Percentiles rank a stretch among this genome's conserved stretches.
These are phyloP conservation scores for Malurus elegans DNA, from an alignment of 2,113 vertebrate genomes.

Conservation along the genomic window DNA sequence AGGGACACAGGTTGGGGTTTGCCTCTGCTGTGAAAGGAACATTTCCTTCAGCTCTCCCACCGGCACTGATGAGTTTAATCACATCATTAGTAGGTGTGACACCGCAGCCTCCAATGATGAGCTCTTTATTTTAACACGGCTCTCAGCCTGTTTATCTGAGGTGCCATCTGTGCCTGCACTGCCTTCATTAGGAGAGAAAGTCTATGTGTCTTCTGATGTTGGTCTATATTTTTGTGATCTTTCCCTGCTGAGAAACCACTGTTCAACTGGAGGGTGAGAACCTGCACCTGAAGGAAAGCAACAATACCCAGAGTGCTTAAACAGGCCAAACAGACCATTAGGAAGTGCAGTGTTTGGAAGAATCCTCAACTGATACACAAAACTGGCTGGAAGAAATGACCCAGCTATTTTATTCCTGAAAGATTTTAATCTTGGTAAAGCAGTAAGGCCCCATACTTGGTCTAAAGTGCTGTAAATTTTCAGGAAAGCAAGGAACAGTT, in stretches of 20 bases:
- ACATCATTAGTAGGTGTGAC: slow-evolving; percentile 60
- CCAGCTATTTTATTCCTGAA: background rate
- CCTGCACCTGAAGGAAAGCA: background rate
- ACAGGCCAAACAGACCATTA: background rate
- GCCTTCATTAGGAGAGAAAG: slow-evolving; percentile 33
- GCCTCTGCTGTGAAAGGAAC: background rate
- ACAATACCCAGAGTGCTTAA: background rate
- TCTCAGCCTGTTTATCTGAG: slow-evolving; percentile 12
- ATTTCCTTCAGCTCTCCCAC: background rate
- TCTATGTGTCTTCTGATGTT: background rate
- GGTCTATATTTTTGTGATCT: background rate
- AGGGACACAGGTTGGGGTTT: background rate
- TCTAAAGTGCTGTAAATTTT: background rate
- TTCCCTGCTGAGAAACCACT: slow-evolving; percentile 26
- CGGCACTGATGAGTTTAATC: slow-evolving; percentile 42
- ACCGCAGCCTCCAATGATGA: slow-evolving; percentile 24
- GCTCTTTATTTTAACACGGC: slow-evolving; percentile 26
- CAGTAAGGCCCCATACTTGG: background rate
- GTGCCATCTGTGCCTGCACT: slow-evolving; percentile 45
- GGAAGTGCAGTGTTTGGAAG: background rate
- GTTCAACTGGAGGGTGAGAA: background rate
- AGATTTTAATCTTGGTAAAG: background rate
- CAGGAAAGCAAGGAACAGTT: background rate
- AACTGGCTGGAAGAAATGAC: background rate
- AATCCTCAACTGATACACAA: background rate